Evolutionary conservation across 2,888 invertebrate species (phyloP), one percentile per base, ranked within the genome.

Genomic region (Sturmia bella): DNA sequence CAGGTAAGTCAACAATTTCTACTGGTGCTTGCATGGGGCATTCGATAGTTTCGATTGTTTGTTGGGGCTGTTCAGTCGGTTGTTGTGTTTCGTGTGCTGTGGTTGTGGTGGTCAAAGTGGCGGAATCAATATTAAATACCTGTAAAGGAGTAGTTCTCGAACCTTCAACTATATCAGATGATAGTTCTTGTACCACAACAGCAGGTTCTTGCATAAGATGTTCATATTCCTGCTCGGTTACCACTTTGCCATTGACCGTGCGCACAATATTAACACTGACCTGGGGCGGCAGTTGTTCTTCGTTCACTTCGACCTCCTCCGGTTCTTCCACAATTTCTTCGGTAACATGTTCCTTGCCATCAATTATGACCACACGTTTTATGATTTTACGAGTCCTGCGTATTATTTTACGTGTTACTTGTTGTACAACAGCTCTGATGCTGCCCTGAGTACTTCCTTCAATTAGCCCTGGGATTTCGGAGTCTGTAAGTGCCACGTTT

Each of bases 251-350:
- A 82, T 93, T 92, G 75, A 93, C 92, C 11, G 91, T 93, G 75
- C 93, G 92, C 5, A 92, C 90, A 17, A 94, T 93, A 83, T 93
- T 94, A 52, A 94, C 86, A 81, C 88, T 88, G 5, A 90, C 86
- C 59, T 89, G 87, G 3, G 90, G 89, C 17, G 88, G 85, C 0
- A 87, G 73, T 70, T 90, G 87, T 83, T 89, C 89, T 80, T 89
- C 89, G 15, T 87, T 88, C 2, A 91, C 84, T 83, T 91, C 91
- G 21, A 90, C 83, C 84, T 91, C 90, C 89, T 96, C 96, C 0
- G 97, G 97, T 89, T 96, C 96, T 87, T 97, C 97, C 52, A 96
- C 92, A 0, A 96, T 91, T 91, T 97, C 96, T 90, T 97, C 97
- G 7, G 94, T 94, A 0, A 96, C 93, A 80, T 95, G 95, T 91